Evolutionary conservation across 2,797 vertebrate genomes (phyloP).

Genomic region (Tapirus indicus): DNA sequence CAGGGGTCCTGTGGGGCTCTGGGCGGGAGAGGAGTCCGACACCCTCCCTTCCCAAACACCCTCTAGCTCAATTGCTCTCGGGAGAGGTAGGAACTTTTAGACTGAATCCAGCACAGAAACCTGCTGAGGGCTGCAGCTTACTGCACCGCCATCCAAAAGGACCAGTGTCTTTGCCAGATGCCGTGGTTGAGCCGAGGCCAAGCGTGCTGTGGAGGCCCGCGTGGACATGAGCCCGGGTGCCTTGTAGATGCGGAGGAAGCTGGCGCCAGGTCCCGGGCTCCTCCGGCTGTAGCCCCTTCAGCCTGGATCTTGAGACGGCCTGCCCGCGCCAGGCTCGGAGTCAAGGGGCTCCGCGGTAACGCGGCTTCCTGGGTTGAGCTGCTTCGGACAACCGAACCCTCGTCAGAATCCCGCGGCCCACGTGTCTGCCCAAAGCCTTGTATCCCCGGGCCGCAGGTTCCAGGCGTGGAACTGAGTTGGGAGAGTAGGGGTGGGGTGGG

Average conservation of each 20-base stretch:
- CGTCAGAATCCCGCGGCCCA: background rate
- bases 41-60: background rate
- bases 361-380: background rate
- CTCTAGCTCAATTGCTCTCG: background rate
- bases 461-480: background rate
- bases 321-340: background rate
- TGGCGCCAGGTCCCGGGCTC: background rate
- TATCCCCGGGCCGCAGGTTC: background rate
- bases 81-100: background rate
- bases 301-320: background rate
- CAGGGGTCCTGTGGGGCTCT: constrained; percentile 67
- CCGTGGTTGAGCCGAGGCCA: background rate
- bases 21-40: background rate
- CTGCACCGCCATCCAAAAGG: background rate
- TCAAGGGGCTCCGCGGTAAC: background rate
- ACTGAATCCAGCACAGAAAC: background rate
- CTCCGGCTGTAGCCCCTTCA: background rate
- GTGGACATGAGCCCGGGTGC: background rate
- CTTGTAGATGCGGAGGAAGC: background rate
- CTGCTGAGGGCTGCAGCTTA: background rate
- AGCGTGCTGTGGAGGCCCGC: background rate
- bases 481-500: background rate
- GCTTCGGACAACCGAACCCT: background rate
- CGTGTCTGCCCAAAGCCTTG: background rate
- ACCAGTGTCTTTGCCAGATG: background rate